Base-by-base conservation (phyloP, 2,797 vertebrate species). In the Clarias pachynema region DNA sequence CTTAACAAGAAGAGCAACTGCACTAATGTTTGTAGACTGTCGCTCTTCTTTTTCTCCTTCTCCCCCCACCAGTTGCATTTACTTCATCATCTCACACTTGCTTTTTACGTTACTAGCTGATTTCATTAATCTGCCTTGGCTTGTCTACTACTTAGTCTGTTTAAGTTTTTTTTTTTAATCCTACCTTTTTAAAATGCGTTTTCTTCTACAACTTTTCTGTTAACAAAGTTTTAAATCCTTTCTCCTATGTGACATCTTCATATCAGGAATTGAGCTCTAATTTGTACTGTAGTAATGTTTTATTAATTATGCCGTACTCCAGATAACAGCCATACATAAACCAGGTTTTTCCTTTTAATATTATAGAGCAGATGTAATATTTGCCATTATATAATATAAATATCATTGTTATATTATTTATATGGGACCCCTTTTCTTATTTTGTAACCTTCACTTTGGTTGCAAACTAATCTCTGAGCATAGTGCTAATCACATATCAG, bases 1-100 rank as follows among this genome's bases (percentile, higher is more conserved):
- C 92, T 94, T 94, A 94, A 93, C 88, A 89, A 82, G 91, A 93
- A 89, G 44, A 84, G 91, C 81, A 89, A 90, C 84, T 87, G 89
- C 91, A 87, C 87, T 83, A 90, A 89, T 93, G 91, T 92, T 93
- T 91, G 90, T 92, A 91, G 88, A 87, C 88, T 91, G 91, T 92
- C 81, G 77, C 84, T 87, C 89, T 86, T 83, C 49, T 85, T 78
- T 84, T 85, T 80, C 72, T 86, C 44, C 9, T 83, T 86, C 84
- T 83, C 70, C 85, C 82, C 83, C 70, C 82, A 57, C 57, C 34
- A 22, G 29, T 65, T 49, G 66, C 53, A 44, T 86, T 84, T 44
- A 66, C 84, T 63, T 86, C 77, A 22, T 81, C 53, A 10, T 57
- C 31, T 69, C 73, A 53, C 29, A n/a, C 73, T 82, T n/a, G 70